Base-by-base conservation (phyloP, 2,888 invertebrate genomes). In the Lacanobia wlatinum region DNA sequence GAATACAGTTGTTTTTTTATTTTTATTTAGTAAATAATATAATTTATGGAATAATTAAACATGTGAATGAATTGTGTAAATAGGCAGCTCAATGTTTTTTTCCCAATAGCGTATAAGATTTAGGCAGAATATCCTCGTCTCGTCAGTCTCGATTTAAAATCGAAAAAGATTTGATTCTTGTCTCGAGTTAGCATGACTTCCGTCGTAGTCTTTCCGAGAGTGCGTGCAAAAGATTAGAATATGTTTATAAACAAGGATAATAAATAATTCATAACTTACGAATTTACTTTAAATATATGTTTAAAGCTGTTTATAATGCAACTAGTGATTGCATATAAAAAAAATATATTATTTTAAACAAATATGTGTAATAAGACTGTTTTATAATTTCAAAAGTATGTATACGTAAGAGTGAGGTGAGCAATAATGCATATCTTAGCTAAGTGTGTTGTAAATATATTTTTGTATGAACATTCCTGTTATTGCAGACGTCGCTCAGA, bases 381-480 rank as follows among this genome's bases (percentile, higher is more conserved):
- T 82, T 46, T 55, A 59, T 70, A 62, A 61, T 76, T 67, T 62
- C 58, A 46, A 61, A 40, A 46, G 43, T 58, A 38, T 48, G 28
- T 72, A 12, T 38, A 60, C 12, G 48, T 48, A 14, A 62, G 50
- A 56, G 53, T 58, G 43, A 28, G 16, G 23, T 64, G 56, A 78
- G 65, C 74, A 72, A 70, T 75, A 69, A 84, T 59, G 56, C 77
- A 79, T 82, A 81, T 79, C 75, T 40, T 73, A 59, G 16, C 46
- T 40, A 77, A 52, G 68, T 74, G 40, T 73, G 56, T 73, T 85
- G 78, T 85, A 77, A 76, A 82, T 84, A 75, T 85, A 75, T 84
- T 78, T 71, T 85, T 81, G 43, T 78, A 81, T 67, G 50, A 72
- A 85, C 83, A 85, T 83, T 87, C 85, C 83, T 77, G 43, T 63